Evolutionary conservation across 2,888 invertebrate species (phyloP).

Genomic region (Syrista parreyssii): DNA sequence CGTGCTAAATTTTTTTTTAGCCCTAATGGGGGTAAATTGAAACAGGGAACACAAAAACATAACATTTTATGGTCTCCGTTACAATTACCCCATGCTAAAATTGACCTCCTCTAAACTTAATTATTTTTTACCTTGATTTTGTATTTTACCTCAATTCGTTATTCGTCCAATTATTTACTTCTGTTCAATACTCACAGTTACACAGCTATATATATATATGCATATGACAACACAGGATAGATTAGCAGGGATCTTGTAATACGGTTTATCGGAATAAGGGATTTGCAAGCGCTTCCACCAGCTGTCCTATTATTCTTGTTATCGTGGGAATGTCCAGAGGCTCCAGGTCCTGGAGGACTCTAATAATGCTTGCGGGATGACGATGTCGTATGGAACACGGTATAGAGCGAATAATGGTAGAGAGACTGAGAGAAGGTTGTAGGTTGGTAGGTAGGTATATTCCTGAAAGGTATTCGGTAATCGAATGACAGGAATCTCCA

Average conservation of each 20-base stretch:
- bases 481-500: slow-evolving; percentile 47
- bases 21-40: too few species aligned
- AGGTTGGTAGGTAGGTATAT: not conserved
- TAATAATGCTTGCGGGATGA: not conserved
- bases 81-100: too few species aligned
- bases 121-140: too few species aligned
- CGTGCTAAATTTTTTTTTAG: too few species aligned
- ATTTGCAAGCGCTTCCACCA: not conserved
- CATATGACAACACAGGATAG: not conserved
- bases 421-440: not conserved
- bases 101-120: too few species aligned
- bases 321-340: not conserved
- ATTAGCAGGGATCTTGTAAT: not conserved
- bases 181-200: not conserved
- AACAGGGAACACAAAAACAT: too few species aligned
- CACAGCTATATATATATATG: not conserved
- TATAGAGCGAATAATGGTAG: not conserved
- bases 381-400: not conserved
- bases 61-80: too few species aligned
- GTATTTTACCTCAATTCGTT: not conserved
- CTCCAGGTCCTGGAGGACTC: not conserved
- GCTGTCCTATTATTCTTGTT: not conserved
- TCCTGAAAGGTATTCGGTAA: slow-evolving; percentile 44
- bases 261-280: not conserved
- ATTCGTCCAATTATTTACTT: not conserved